Evolutionary conservation across 2,113 vertebrate genomes (phyloP), one percentile per base, ranked within the genome.

Genomic region (Calyptomena viridis): DNA sequence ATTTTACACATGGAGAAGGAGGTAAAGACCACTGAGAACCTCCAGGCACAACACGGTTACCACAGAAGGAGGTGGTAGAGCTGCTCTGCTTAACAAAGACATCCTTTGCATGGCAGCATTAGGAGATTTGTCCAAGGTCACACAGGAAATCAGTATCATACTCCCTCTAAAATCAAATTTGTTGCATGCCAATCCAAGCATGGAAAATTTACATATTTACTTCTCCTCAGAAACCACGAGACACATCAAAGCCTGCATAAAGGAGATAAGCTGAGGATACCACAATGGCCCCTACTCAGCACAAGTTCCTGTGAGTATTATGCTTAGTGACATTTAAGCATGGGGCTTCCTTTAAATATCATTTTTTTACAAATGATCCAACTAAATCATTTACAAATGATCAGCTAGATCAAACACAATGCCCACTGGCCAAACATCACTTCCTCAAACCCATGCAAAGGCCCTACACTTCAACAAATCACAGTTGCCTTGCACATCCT

Each of bases 331-430:
- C 42, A 55, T 74, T 79, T 63, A 73, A 84, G 77, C n/a, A 42
- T 0, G 0, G 1, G 1, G 12, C 50, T 68, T 72, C 44, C 8
- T 76, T 69, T 66, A 76, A 39, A 27, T 67, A 64, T 47, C 4
- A 1, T 39, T 50, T 82, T 79, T 73, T 76, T 49, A 47, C n/a
- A n/a, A n/a, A n/a, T n/a, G n/a, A n/a, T n/a, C n/a, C n/a, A n/a
- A n/a, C n/a, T n/a, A n/a, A n/a, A n/a, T n/a, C n/a, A n/a, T n/a
- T n/a, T n/a, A n/a, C n/a, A n/a, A n/a, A n/a, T n/a, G n/a, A n/a
- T n/a, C 30, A 1, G 49, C 66, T 46, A 49, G 40, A 58, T 42
- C 46, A 68, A 58, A 60, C 7, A 8, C 33, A 72, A 19, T 30
- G 6, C 14, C 20, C 30, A 49, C 44, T 68, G 28, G 30, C 60